Evolutionary conservation across 2,888 invertebrate genomes (phyloP), one percentile per base, ranked within the genome.

Genomic region (Drosophila neonasuta): DNA sequence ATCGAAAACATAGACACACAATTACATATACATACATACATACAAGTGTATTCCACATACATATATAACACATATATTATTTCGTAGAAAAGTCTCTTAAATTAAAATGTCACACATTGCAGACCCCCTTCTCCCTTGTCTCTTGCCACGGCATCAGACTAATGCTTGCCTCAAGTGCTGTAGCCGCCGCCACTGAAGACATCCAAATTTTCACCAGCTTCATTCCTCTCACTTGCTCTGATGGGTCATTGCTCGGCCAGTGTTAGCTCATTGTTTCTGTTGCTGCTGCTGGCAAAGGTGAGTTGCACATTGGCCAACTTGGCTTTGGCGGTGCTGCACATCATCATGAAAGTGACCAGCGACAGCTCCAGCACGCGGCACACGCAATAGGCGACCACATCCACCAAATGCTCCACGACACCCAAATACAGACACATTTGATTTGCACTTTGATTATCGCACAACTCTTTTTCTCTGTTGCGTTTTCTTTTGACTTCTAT

Each of bases 361-460:
- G 88, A 80, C 36, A 85, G 66, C 78, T 90, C 89, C 74, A 89
- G 50, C 61, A 88, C 80, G 24, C 87, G 88, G 75, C 88, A 88
- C 49, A 89, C 83, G 66, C 88, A 88, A 68, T 79, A 89, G 56
- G 85, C 88, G 54, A 86, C 85, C 72, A 88, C 74, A 71, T 89
- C 89, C 67, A 88, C 73, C 60, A 89, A 72, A 56, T 88, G 75
- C 55, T 86, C 86, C 60, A 78, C 76, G 36, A 86, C 90, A 32
- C 85, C 89, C 79, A 89, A 82, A 50, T 89, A 89, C 59, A 89
- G 68, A 61, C 90, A 90, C 88, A 90, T 88, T 64, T 56, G 32
- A 17, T 46, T 29, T 3, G 20, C 17, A 29, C 87, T 24, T 24
- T 86, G 80, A 86, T 88, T 65, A 24, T 44, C 9, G 8, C 11